These are phyloP conservation scores for Okamejei kenojei DNA, from an alignment of 2,797 vertebrate species.

Conservation along the genomic window DNA sequence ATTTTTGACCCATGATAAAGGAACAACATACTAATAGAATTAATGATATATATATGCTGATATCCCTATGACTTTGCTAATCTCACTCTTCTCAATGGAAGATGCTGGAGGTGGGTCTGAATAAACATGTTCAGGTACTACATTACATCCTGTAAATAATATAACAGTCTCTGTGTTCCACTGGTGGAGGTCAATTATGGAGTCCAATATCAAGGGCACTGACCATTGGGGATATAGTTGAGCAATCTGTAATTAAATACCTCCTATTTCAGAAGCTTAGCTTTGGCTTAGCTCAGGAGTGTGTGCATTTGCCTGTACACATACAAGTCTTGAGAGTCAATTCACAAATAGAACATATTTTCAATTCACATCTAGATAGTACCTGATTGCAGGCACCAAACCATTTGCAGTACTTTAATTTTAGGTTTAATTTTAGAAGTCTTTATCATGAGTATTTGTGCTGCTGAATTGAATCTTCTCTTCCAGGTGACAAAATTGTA, in stretches of 20 bases:
- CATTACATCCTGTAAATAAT: neutral
- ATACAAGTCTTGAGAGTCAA: too few species aligned
- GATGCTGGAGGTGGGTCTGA: neutral
- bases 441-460: neutral
- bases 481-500: neutral
- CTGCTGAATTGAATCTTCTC: neutral
- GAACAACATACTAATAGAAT: too few species aligned
- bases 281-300: neutral
- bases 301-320: too few species aligned
- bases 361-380: neutral
- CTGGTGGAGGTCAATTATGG: neutral
- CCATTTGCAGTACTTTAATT: neutral
- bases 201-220: neutral
- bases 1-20: neutral
- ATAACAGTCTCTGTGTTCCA: neutral
- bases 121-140: neutral
- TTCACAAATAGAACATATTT: neutral
- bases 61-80: neutral
- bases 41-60: neutral
- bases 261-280: neutral
- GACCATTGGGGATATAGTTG: neutral
- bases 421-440: neutral
- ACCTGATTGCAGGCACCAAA: neutral
- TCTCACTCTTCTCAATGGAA: neutral
- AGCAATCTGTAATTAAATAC: neutral